Evolutionary conservation across 2,797 vertebrate species (phyloP).

Genomic region (Clarias laeviceps): DNA sequence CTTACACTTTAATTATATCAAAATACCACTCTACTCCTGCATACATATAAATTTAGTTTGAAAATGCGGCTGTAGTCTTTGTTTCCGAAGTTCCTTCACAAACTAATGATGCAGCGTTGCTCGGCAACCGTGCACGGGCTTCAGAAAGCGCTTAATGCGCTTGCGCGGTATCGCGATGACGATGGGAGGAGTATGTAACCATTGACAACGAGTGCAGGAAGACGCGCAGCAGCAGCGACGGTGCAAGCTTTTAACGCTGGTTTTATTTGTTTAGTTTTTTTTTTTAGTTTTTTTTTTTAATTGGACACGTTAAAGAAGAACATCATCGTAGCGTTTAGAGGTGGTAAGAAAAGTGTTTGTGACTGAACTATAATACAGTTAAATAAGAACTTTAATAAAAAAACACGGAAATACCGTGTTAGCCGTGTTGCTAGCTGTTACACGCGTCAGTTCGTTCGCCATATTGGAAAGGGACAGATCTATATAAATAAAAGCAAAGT

Average conservation of each 20-base stretch:
- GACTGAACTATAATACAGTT: not conserved
- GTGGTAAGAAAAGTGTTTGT: conserved; percentile 15
- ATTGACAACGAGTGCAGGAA: conserved; percentile 19
- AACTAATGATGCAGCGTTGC: not conserved
- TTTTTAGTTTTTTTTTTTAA: no score
- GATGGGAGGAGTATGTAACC: conserved; percentile 31
- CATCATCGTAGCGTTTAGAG: no score
- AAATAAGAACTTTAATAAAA: not conserved
- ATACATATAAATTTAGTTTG: not conserved
- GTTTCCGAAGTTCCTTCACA: not conserved
- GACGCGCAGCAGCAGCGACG: not conserved
- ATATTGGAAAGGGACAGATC: not conserved
- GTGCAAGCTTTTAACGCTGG: not conserved
- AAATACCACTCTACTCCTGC: not conserved
- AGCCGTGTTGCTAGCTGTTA: not conserved
- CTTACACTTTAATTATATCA: not conserved
- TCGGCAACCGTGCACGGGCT: not conserved
- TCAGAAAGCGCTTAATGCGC: not conserved
- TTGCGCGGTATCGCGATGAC: not conserved
- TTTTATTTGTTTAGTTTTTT: not conserved
- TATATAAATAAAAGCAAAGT: no score
- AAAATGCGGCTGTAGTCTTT: not conserved
- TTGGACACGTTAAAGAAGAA: not conserved
- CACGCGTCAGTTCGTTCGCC: not conserved
- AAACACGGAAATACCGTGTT: not conserved